Conservation (phyloP, 2,888 invertebrate genomes). For the Petrolisthes manimaculis region DNA sequence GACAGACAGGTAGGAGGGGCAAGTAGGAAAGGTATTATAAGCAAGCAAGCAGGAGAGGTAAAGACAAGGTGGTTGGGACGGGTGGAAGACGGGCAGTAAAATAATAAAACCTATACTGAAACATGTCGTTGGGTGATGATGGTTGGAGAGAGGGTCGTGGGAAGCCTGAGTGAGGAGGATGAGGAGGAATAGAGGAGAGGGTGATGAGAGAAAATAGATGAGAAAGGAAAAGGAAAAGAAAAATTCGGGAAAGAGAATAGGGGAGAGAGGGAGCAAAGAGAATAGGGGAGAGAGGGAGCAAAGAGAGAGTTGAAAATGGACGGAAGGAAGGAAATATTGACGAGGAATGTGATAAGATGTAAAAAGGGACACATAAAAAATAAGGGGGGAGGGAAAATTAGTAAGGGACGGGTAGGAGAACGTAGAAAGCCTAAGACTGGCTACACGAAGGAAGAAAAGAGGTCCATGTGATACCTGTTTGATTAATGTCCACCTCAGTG, state of each 20-base stretch:
- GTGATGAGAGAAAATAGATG: background rate
- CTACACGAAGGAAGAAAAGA: too few relatives aligned
- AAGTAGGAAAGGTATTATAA: too few relatives aligned
- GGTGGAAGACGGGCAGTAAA: slow-evolving; percentile 31
- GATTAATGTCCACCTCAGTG: too few relatives aligned
- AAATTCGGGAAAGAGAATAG: background rate
- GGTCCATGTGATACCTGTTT: too few relatives aligned
- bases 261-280: too few relatives aligned
- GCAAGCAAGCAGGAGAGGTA: background rate
- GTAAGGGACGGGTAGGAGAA: too few relatives aligned
- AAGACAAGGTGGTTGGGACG: background rate
- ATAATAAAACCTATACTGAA: slow-evolving; percentile 49
- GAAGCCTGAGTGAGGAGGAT: slow-evolving; percentile 1
- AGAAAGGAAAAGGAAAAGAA: background rate
- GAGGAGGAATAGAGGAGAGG: background rate
- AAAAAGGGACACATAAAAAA: background rate
- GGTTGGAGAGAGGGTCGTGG: slow-evolving; percentile 36
- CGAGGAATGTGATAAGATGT: background rate
- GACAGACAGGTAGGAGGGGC: background rate
- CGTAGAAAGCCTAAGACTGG: too few relatives aligned
- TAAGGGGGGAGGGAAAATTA: background rate
- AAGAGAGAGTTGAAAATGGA: background rate
- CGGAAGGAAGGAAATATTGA: background rate
- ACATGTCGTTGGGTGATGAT: slow-evolving; percentile 55
- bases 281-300: too few relatives aligned